These are phyloP conservation scores for Hydropotes inermis DNA, from an alignment of 2,113 vertebrate genomes.

Conservation along the genomic window DNA sequence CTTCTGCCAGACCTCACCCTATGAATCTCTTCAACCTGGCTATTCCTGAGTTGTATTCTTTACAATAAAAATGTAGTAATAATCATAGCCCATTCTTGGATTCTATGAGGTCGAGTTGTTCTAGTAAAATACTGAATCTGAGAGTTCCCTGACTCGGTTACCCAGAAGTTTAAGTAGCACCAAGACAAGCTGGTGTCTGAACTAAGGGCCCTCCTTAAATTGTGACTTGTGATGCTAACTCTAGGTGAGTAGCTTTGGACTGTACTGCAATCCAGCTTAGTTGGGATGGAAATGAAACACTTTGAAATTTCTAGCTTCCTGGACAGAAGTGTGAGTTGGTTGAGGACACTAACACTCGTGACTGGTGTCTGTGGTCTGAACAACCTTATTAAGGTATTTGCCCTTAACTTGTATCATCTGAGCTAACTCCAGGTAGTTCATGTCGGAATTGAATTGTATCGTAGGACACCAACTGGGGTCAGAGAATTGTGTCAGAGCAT, in stretches of 20 bases:
- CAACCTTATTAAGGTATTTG: background rate
- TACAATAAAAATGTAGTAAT: background rate
- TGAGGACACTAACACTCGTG: background rate
- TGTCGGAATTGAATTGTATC: background rate
- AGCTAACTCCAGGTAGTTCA: background rate
- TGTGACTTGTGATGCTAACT: background rate
- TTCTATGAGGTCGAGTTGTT: background rate
- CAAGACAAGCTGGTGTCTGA: background rate
- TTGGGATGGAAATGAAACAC: too few relatives aligned
- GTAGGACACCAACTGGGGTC: background rate
- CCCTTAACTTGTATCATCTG: background rate
- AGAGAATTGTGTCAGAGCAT: background rate
- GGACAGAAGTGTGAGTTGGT: background rate
- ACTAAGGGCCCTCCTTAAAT: background rate
- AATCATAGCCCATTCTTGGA: background rate
- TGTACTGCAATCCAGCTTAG: too few relatives aligned
- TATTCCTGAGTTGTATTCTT: background rate
- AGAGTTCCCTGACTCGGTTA: background rate
- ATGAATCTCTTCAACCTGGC: background rate
- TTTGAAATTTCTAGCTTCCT: background rate
- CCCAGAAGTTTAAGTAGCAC: background rate
- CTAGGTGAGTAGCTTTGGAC: background rate
- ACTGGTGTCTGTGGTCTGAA: background rate
- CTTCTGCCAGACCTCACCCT: background rate
- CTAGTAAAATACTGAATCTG: background rate